Base-by-base conservation (phyloP, 2,113 vertebrate species). In the Uria aalge region DNA sequence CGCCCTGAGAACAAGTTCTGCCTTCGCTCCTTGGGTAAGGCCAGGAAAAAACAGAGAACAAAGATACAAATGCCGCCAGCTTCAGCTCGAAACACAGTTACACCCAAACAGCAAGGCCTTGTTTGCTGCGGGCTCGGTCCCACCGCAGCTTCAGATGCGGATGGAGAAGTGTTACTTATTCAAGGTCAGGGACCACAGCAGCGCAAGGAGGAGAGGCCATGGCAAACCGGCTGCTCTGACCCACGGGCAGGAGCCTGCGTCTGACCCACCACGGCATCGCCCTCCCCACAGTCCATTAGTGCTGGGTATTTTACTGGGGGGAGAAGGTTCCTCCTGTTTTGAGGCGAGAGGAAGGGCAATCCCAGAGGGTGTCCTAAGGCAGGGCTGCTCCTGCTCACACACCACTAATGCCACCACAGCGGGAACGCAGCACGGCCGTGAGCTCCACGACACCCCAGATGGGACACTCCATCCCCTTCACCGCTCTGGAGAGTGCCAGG, bases 71-170 rank as follows among this genome's bases (percentile, higher is more conserved):
- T 26, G 56, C 73, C 87, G 32, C 85, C 90, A 90, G 87, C 87
- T 81, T 85, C 67, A 18, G 88, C 96, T 85, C 8, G 38, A 85
- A 95, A 94, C 80, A 95, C 75, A 90, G 94, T 88, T 96, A 88
- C 92, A 90, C 85, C 85, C 88, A 76, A 69, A 62, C 62, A 88
- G 93, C 87, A 13, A 27, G 57, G 81, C 94, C 92, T 87, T 75
- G 84, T 52, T 23, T 8, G 73, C 95, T 10, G 38, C 3, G 0
- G 41, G 91, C 59, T 52, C 86, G 1, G 1, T 77, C 74, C 78
- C 13, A 21, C 27, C 6, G 0, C 56, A 19, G 57, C 79, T 85
- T 34, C 57, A 22, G 6, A 15, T 2, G 66, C 19, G 0, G 26
- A 2, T 0, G 41, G 78, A 76, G 40, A 79, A 81, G 43, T 0